Base-by-base conservation (phyloP, 2,113 vertebrate species). In the Cyanoderma ruficeps region DNA sequence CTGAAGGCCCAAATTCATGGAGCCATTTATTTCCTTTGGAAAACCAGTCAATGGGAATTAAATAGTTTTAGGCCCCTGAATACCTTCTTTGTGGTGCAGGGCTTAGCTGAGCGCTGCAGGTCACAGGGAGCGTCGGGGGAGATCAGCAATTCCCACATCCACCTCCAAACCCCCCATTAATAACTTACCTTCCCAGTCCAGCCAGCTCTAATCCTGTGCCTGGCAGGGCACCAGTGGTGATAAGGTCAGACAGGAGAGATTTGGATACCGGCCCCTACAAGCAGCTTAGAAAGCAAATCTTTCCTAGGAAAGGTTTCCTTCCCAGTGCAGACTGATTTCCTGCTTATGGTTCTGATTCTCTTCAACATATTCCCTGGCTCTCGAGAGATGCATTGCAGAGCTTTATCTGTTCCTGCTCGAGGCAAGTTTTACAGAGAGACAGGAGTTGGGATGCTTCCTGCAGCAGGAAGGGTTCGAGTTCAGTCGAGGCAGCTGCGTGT, bases 251-350 rank as follows among this genome's bases (percentile, higher is more conserved):
- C 72, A 91, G 76, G 65, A 87, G 52, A 83, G 72, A 56, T 92
- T 79, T 91, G 91, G 93, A 75, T 46, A 56, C 77, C 2, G 0
- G 89, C 83, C 74, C 89, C 81, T 79, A 44, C 65, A 82, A 87
- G 93, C 89, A 79, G 81, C 70, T 91, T 89, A 69, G 57, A 69
- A 87, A 95, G 79, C 70, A 89, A 64, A 94, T 60, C 83, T 85
- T 87, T 69, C 76, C 69, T 30, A 82, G 87, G 47, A 89, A 81
- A 82, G 72, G 89, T 93, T 95, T 94, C 91, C 77, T 95, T 97
- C 69, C 57, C 71, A 83, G 77, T 33, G 46, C 78, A 60, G 74
- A 13, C 65, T 63, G 83, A 85, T 89, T 89, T 82, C 84, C 93
- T 87, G 65, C 79, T 78, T 37, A 56, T 21, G 52, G 83, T 89